Evolutionary conservation across 1,140 invertebrate species (phyloP), one percentile per base, ranked within the genome.

Genomic region (Hyles vespertilio): DNA sequence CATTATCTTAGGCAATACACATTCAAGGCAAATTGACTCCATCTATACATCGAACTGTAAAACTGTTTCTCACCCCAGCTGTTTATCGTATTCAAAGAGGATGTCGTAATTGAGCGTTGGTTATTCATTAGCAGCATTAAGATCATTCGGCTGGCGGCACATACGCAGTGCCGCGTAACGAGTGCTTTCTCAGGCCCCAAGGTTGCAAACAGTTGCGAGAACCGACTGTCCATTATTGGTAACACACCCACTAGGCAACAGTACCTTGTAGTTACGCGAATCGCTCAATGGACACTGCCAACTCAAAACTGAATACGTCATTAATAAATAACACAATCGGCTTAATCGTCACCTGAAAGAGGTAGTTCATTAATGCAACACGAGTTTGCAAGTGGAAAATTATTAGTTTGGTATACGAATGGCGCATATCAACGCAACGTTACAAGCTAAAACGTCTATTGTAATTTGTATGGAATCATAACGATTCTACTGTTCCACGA

Each of bases 151-250:
- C 58, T 58, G 50, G 55, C 51, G 50, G 7, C 60, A 58, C 58
- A 62, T 57, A 61, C 45, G 51, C 50, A 32, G 10, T 51, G 33
- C 32, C 60, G 65, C 67, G 67, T 66, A 69, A 73, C 64, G 52
- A 65, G 49, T 64, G 54, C 70, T 73, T 73, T 73, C 70, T 72
- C 67, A 64, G 58, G 52, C 51, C 55, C 46, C 70, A 72, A 72
- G 70, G 70, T 69, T 69, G 52, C 59, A 67, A 51, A 40, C 58
- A 43, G 65, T 69, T 72, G 62, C 70, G 65, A 58, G 62, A 72
- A 33, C 65, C 50, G 59, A 58, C 68, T 52, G 53, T 61, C 62
- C 67, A 65, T 66, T 71, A 72, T 69, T 62, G 64, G 61, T 56
- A 69, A 66, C 69, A 65, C 66, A 66, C 63, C 65, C 67, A 71